Evolutionary conservation across 2,888 invertebrate genomes (phyloP).

Genomic region (Iselma pallidipennis): DNA sequence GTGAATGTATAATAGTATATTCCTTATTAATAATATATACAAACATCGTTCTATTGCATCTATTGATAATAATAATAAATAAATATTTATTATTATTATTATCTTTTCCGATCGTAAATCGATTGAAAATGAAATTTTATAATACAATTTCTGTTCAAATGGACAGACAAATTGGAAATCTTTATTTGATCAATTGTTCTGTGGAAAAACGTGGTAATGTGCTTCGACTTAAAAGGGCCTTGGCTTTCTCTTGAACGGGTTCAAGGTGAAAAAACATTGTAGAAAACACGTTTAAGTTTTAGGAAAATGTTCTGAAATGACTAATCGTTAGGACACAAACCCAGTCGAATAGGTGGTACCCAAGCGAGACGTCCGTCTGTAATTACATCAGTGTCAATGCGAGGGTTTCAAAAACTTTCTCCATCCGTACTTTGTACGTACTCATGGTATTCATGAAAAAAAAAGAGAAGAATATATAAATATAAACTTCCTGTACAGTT

Average conservation of each 20-base stretch:
- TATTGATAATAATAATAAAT: background rate
- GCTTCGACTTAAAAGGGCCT: background rate
- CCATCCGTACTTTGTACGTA: slow-evolving; percentile 17
- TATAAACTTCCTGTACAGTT: background rate
- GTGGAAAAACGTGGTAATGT: background rate
- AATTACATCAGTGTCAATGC: slow-evolving; percentile 15
- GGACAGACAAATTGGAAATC: no score
- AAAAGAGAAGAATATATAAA: background rate
- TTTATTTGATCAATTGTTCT: background rate
- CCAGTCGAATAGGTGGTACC: slow-evolving; percentile 7
- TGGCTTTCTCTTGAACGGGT: background rate
- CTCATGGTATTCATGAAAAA: background rate
- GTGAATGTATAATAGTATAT: no score
- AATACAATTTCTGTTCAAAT: no score
- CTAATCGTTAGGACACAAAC: slow-evolving; percentile 2
- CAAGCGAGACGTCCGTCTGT: slow-evolving; percentile 9
- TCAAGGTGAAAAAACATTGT: background rate
- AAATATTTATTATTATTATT: no score
- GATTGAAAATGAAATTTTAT: no score
- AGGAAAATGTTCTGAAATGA: slow-evolving; percentile 1
- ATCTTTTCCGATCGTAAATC: no score
- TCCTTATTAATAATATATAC: no score
- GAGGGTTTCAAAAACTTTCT: slow-evolving; percentile 18
- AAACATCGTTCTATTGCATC: background rate
- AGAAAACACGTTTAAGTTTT: background rate